Conservation (phyloP, 2,888 invertebrate species). For the Tachina fera region DNA sequence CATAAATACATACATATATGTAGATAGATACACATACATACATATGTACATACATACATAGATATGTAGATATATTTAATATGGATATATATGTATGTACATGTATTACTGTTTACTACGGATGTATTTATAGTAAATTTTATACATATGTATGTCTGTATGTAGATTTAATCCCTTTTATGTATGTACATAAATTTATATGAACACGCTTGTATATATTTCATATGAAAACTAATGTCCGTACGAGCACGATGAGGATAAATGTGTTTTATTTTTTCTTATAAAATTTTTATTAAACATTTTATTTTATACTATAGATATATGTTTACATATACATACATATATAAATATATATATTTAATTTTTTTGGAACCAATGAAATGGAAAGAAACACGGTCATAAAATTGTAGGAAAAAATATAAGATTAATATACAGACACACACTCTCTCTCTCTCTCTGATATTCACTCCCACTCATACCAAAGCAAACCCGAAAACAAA, state of each 20-base stretch:
- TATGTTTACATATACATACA: too few species aligned
- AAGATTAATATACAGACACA: conserved; percentile 49
- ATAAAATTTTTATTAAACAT: conserved; percentile 58
- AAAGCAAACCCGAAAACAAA: neutral
- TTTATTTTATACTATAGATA: conserved; percentile 17
- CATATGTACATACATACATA: neutral
- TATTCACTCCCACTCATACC: neutral
- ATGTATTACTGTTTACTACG: neutral
- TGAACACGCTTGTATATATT: conserved; percentile 28
- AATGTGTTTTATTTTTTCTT: conserved; percentile 53
- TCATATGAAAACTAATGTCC: conserved; percentile 28
- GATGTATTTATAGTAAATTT: neutral
- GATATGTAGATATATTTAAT: too few species aligned
- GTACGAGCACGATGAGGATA: conserved; percentile 9
- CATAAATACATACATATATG: neutral
- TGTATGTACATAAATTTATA: neutral
- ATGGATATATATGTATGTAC: neutral
- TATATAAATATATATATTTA: neutral
- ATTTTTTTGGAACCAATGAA: conserved; percentile 62
- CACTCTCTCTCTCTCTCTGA: neutral
- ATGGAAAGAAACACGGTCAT: conserved; percentile 65
- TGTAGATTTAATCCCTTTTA: conserved; percentile 33
- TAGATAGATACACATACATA: neutral
- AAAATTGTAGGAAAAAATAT: conserved; percentile 53
- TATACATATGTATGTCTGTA: neutral